phyloP scores from a whole-genome alignment of 2,888 invertebrate genomes.

The Epistrophella euchroma region DNA sequence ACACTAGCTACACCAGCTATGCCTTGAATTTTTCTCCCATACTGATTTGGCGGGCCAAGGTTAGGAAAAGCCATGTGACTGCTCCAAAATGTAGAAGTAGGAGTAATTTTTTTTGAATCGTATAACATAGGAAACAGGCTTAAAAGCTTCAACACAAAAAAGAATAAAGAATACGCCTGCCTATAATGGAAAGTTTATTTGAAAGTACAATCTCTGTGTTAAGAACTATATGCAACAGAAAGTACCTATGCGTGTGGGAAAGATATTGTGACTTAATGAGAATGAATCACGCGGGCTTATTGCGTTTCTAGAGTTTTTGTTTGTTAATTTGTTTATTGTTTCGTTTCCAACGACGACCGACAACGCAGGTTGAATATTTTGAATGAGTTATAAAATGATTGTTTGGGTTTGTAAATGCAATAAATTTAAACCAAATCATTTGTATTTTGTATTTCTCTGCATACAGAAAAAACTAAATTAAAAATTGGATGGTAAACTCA shows the following conservation, averaged over 20 bases:
- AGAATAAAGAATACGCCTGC: not conserved
- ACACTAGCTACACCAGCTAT: constrained; percentile 6
- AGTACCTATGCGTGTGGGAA: constrained; percentile 25
- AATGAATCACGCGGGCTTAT: constrained; percentile 28
- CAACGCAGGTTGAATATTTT: not conserved
- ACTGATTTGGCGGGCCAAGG: constrained; percentile 66
- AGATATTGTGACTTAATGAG: constrained; percentile 41
- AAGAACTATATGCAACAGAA: not conserved
- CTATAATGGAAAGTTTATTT: constrained; percentile 41
- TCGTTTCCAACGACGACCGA: not conserved
- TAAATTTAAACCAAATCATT: constrained; percentile 23
- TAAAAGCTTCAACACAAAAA: constrained; percentile 43
- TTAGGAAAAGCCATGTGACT: constrained; percentile 58
- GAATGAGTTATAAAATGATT: not conserved
- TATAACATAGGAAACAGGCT: constrained; percentile 28
- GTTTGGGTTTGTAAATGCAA: constrained; percentile 35
- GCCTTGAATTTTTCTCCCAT: constrained; percentile 23
- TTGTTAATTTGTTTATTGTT: not conserved
- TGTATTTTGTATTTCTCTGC: not conserved
- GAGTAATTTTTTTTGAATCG: not conserved
- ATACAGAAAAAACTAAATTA: too few species aligned
- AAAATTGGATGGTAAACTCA: too few species aligned
- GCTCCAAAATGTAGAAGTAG: constrained; percentile 54
- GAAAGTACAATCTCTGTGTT: not conserved
- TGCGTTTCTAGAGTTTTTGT: constrained; percentile 29